Evolutionary conservation across 2,113 vertebrate species (phyloP).

Genomic region (Halcyon senegalensis): DNA sequence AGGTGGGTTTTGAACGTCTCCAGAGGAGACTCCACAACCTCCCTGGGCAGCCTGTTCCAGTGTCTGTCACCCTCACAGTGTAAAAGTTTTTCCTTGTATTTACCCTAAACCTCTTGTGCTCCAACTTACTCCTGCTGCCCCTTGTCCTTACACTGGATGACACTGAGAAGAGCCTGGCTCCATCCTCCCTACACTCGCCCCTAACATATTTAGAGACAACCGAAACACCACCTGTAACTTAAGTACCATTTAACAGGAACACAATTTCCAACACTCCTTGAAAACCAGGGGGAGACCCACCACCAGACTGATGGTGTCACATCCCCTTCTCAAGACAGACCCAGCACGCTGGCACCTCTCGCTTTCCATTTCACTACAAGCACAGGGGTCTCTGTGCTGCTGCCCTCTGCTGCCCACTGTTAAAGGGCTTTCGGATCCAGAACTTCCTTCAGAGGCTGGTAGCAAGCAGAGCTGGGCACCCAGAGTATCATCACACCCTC

Average conservation of each 20-base stretch:
- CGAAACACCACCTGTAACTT: accelerated
- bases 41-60: no score
- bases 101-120: no score
- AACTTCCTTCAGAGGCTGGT: background rate
- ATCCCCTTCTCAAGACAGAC: accelerated
- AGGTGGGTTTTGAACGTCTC: no score
- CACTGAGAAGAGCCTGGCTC: no score
- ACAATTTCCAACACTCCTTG: background rate
- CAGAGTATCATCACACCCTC: background rate
- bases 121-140: no score
- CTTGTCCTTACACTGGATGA: no score
- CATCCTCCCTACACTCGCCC: no score
- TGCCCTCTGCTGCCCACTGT: slow-evolving; percentile 4
- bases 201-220: background rate
- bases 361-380: background rate
- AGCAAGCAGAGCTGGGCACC: background rate
- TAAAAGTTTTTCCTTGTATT: no score
- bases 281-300: background rate
- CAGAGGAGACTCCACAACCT: no score
- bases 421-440: background rate
- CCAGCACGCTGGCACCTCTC: accelerated
- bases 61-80: no score
- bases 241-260: background rate
- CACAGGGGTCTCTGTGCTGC: background rate
- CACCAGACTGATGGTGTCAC: background rate